Evolutionary conservation across 2,888 invertebrate species (phyloP), one percentile per base, ranked within the genome.

Genomic region (Troglohyphantes excavatus): DNA sequence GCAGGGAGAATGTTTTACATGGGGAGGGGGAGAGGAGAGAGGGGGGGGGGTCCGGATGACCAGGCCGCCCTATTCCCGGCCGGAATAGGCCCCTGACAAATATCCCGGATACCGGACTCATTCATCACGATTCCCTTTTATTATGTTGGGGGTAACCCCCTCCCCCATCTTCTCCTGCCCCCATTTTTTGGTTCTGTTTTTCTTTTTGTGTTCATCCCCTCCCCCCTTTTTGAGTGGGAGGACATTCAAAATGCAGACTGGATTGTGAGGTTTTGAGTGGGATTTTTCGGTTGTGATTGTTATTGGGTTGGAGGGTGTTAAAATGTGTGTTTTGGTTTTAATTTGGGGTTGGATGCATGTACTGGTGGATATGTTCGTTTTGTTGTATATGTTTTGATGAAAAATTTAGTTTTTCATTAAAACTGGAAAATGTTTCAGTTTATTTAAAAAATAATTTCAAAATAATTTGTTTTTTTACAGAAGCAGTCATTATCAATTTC

Each of bases 1-100:
- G 72, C 78, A n/a, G n/a, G n/a, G n/a, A n/a, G 70, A 73, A 81
- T 87, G 87, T 87, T 87, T 87, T 87, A 87, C 87, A 87, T 87
- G 86, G 79, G 78, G 79, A 79, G 79, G 70, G 79, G 72, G 84
- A n/a, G n/a, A n/a, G 87, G 81, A 73, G 79, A 79, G 81, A 70
- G 79, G 65, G 76, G 72, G 84, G 72, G 86, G 23, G 81, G 82
- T 59, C 82, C 75, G 82, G 82, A 88, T 88, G 88, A 87, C 87
- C 87, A 73, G 67, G 59, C 72, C 72, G 76, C 70, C 70, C 79
- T 46, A 3, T 7, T 7, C 63, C 81, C 81, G 59, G 67, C 78
- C 65, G n/a, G 46, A 76, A 53, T 43, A 61, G 72, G 27, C 59
- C 82, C 88, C 82, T 88, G 88, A 88, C 88, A 88, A 88, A 88